Evolutionary conservation across 2,888 invertebrate species (phyloP).

Genomic region (Drosophila robusta): DNA sequence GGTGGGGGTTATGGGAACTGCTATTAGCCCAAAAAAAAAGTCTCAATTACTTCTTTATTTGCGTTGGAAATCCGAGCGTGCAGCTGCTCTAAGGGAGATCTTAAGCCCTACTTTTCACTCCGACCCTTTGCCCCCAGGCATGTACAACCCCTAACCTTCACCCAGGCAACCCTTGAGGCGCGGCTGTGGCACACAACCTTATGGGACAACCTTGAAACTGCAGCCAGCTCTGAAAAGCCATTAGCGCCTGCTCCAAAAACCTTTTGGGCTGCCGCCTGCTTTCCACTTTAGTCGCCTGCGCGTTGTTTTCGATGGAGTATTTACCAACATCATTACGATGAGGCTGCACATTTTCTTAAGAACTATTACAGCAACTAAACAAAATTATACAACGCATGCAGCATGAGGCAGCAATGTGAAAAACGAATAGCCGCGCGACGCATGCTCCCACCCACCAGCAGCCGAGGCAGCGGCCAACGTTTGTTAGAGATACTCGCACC

Average conservation of each 20-base stretch:
- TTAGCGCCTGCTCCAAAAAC: conserved; percentile 64
- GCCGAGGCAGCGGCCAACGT: conserved; percentile 18
- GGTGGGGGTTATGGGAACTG: not conserved
- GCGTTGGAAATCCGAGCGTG: conserved; percentile 37
- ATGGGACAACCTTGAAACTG: conserved; percentile 62
- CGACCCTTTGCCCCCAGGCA: conserved; percentile 5
- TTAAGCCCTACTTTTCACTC: not conserved
- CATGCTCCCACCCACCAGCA: conserved; percentile 53
- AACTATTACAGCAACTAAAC: conserved; percentile 75
- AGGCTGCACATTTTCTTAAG: conserved; percentile 75
- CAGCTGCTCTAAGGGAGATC: conserved; percentile 31
- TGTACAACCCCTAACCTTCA: conserved; percentile 38
- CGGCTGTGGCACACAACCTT: not conserved
- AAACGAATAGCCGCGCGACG: conserved; percentile 10
- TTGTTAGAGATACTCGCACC: conserved; percentile 39
- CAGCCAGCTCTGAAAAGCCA: conserved; percentile 54
- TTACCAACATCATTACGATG: conserved; percentile 77
- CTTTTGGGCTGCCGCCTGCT: conserved; percentile 33
- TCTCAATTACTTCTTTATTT: conserved; percentile 61
- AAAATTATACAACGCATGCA: conserved; percentile 64
- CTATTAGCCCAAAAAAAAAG: conserved; percentile 40
- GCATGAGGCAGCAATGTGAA: conserved; percentile 24
- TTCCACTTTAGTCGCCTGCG: conserved; percentile 11
- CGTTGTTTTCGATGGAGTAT: conserved; percentile 40
- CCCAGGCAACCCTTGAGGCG: conserved; percentile 2